A percentile compares a stretch with the other conserved stretches of the same genome.
These are phyloP conservation scores for Bhutanitis thaidina DNA, from an alignment of 2,888 invertebrate species.

Conservation along the genomic window DNA sequence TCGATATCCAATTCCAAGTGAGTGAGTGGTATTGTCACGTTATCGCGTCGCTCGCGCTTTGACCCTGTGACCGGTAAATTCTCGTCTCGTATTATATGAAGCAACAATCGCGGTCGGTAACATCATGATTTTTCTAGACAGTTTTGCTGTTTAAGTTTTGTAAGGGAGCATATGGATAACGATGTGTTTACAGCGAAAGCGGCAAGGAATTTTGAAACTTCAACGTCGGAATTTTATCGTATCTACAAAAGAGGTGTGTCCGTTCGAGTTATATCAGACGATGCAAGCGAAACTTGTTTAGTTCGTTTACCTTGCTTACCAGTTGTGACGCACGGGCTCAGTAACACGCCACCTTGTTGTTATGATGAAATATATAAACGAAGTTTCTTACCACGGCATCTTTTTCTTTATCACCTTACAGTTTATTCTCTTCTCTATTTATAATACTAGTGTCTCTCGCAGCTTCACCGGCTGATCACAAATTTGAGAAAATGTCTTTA, in stretches of 20 bases:
- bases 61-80: slow-evolving; percentile 68
- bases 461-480: no score
- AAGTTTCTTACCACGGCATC: slow-evolving; percentile 3
- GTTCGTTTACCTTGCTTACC: slow-evolving; percentile 16
- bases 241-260: slow-evolving; percentile 19
- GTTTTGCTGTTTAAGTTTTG: not conserved
- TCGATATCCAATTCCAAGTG: slow-evolving; percentile 44
- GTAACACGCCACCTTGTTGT: slow-evolving; percentile 10
- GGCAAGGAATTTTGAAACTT: no score
- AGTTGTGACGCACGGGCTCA: slow-evolving; percentile 11
- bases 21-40: slow-evolving; percentile 46
- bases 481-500: no score
- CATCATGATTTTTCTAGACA: slow-evolving; percentile 42
- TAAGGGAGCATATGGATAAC: no score
- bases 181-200: no score
- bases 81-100: slow-evolving; percentile 58
- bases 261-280: slow-evolving; percentile 16
- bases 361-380: slow-evolving; percentile 15
- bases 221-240: not conserved
- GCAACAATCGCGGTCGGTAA: slow-evolving; percentile 61
- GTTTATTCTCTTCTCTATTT: not conserved
- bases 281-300: slow-evolving; percentile 16
- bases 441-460: no score
- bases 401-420: not conserved
- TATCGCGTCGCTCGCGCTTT: slow-evolving; percentile 52